Percentiles rank a stretch among this genome's conserved stretches.
Evolutionary conservation across 2,888 invertebrate genomes (phyloP).

Genomic region (Orthosia gracilis): DNA sequence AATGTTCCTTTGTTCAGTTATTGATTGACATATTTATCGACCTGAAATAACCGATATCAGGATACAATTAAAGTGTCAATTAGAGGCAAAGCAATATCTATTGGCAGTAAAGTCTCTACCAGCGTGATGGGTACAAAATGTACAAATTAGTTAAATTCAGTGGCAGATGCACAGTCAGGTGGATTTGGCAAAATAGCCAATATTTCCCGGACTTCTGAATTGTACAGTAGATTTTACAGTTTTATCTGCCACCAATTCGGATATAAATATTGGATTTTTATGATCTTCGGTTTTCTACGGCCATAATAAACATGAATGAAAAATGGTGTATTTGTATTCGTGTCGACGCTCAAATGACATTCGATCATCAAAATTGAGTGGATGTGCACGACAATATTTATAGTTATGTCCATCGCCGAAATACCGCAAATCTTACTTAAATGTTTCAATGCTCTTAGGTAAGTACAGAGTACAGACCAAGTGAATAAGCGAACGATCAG

Average conservation of each 20-base stretch:
- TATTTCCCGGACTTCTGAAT: slow-evolving; percentile 16
- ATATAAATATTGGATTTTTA: slow-evolving; percentile 45
- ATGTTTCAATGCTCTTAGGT: neutral
- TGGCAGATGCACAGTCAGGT: slow-evolving; percentile 24
- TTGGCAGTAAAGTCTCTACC: neutral
- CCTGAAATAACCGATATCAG: neutral
- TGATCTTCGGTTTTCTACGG: slow-evolving; percentile 28
- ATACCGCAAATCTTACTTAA: slow-evolving; percentile 9
- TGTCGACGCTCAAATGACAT: slow-evolving; percentile 29
- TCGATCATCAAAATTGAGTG: slow-evolving; percentile 33
- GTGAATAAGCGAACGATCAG: too few species aligned
- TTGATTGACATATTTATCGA: slow-evolving; percentile 3
- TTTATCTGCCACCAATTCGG: slow-evolving; percentile 28
- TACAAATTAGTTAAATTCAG: slow-evolving; percentile 34
- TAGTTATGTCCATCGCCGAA: neutral
- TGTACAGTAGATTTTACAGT: slow-evolving; percentile 21
- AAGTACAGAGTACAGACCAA: too few species aligned
- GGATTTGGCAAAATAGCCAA: slow-evolving; percentile 27
- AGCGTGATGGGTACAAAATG: neutral
- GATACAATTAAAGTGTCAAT: slow-evolving; percentile 5
- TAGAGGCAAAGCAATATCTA: neutral
- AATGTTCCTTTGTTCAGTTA: neutral
- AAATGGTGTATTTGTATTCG: slow-evolving; percentile 43
- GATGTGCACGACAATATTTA: slow-evolving; percentile 10
- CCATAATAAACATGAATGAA: slow-evolving; percentile 47